Evolutionary conservation across 2,888 invertebrate species (phyloP), one percentile per base, ranked within the genome.

Genomic region (Spatulosminthurus flaviceps): DNA sequence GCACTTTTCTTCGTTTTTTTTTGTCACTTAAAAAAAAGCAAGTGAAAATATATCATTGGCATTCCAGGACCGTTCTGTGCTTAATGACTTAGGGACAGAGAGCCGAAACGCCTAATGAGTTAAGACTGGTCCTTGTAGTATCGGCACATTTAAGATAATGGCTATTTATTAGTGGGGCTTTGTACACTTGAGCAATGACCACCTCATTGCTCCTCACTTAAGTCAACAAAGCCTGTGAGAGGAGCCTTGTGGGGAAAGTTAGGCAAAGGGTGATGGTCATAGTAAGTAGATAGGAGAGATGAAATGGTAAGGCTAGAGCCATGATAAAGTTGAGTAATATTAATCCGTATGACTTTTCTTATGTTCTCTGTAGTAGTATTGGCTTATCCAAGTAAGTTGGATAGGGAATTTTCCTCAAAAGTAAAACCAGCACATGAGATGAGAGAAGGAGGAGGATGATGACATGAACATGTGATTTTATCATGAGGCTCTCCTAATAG

Each of bases 91-190:
- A 9, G 34, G 34, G 34, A 34, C 16, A 21, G 21, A 22, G n/a
- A 75, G 61, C 61, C 22, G 42, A 34, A 61, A 76, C 29, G 66
- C 24, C 34, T 76, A 64, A 67, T 76, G 61, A 76, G 66, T 66
- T 76, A 73, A 24, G 73, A 60, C 73, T 70, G 26, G 34, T 29
- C n/a, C 34, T n/a, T n/a, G n/a, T n/a, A n/a, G n/a, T n/a, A 16
- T 34, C 34, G 19, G 1, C 28, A 26, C 24, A 24, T 70, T 51
- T 78, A 79, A 77, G 78, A 79, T 75, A 64, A 64, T 64, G 64
- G 64, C 13, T n/a, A 22, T 13, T 64, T 64, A 64, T 34, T 24
- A 72, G 41, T 41, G 7, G 24, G 64, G 24, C 64, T 64, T 64
- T 64, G 13, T 2, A 64, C 13, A 24, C 24, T 13, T 11, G 26